Base-by-base conservation (phyloP, 2,113 vertebrate genomes). In the Struthidea cinerea region DNA sequence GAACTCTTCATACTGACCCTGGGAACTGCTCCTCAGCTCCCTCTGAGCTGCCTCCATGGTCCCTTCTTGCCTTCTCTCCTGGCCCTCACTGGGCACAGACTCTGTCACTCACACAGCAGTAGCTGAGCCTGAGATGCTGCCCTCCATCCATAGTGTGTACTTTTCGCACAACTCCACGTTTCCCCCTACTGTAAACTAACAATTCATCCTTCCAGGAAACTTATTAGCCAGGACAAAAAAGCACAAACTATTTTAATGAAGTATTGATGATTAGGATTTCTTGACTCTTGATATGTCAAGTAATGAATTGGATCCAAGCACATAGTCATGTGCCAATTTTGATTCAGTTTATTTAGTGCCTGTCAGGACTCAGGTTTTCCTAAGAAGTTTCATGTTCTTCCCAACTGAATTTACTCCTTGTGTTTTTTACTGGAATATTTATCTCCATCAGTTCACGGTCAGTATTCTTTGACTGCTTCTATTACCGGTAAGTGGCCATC, bases 91-190 rank as follows among this genome's bases (percentile, higher is more conserved):
- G 50, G 35, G 24, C 61, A 75, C 32, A 71, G 28, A 10, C 37
- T 27, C 46, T 32, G 26, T 12, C 41, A 61, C 26, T 79, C 30
- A 63, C n/a, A 56, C 24, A 37, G 61, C 21, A 75, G 23, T 0
- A 57, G 21, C 3, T 53, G 47, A 83, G 44, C 27, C 44, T 35
- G 13, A 61, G 42, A 13, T 71, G 13, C 33, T 37, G 52, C 39
- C 52, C 39, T 71, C 39, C 39, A 20, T 10, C 26, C 64, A 16
- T 0, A 1, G 9, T 7, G 33, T 12, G 28, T 19, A 18, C 44
- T 68, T 63, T 42, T 23, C 33, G 49, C 63, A 37, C 6, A 53
- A 1, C 4, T 73, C 49, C 59, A 50, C 8, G 44, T 77, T 87
- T 89, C 49, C 15, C 15, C 1, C 1, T 15, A 10, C 10, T 16